phyloP scores from a whole-genome alignment of 2,888 invertebrate genomes.

The Lithophane leautieri region DNA sequence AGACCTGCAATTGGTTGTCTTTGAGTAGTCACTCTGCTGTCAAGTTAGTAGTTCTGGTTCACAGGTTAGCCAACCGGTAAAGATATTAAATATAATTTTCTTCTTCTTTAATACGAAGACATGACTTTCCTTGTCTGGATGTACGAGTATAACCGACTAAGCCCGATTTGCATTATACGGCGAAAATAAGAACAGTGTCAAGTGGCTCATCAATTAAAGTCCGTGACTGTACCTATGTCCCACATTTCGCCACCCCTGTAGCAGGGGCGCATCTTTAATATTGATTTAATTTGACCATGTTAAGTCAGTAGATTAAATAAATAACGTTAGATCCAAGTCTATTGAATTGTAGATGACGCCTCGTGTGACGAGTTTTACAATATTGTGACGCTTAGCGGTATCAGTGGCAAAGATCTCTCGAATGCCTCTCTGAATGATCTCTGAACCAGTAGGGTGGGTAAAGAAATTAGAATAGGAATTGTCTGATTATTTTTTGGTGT shows the following conservation, averaged over 20 bases:
- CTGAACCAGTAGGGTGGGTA: background rate
- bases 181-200: too few relatives aligned
- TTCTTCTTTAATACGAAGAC: too few relatives aligned
- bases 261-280: background rate
- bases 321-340: background rate
- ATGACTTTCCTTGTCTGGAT: too few relatives aligned
- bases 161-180: too few relatives aligned
- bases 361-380: slow-evolving; percentile 2
- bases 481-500: background rate
- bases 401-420: slow-evolving; percentile 1
- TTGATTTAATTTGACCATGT: background rate
- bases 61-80: too few relatives aligned
- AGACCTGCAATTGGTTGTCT: too few relatives aligned
- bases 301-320: slow-evolving; percentile 1
- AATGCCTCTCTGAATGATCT: background rate
- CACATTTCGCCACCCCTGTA: background rate
- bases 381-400: slow-evolving; percentile 1
- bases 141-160: too few relatives aligned
- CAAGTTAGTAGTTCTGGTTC: too few relatives aligned
- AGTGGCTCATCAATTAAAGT: too few relatives aligned
- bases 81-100: too few relatives aligned
- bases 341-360: background rate
- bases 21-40: too few relatives aligned
- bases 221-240: too few relatives aligned
- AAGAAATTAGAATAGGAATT: background rate